Conservation (phyloP, 1,140 invertebrate genomes). For the Sarcophaga bullata region DNA sequence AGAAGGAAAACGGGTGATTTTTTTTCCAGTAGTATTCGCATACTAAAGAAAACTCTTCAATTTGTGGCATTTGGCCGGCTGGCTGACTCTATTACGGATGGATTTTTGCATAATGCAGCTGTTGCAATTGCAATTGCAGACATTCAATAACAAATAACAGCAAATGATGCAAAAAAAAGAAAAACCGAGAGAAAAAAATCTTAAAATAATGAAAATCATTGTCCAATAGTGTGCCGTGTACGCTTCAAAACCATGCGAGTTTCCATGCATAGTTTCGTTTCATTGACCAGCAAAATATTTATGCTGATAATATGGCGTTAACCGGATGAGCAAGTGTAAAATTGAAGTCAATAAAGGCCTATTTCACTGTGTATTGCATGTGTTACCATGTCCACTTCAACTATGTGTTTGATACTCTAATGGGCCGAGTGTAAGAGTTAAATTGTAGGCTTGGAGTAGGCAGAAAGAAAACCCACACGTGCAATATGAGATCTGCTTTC, state of each 20-base stretch:
- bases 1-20: not conserved
- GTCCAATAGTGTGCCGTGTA: too few relatives aligned
- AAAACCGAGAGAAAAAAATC: too few relatives aligned
- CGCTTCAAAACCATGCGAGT: too few relatives aligned
- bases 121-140: conserved; percentile 24
- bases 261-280: too few relatives aligned
- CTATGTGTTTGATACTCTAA: not conserved
- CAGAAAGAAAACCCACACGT: conserved; percentile 30
- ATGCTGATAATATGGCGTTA: conserved; percentile 34
- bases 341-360: not conserved
- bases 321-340: conserved; percentile 39
- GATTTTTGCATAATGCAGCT: conserved; percentile 35
- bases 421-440: not conserved
- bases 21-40: not conserved
- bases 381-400: not conserved
- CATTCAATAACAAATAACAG: conserved; percentile 11
- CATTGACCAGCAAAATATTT: not conserved
- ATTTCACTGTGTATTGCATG: not conserved
- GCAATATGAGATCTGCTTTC: not conserved
- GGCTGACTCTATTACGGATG: not conserved
- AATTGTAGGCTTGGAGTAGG: conserved; percentile 6
- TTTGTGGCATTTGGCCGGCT: not conserved
- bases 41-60: not conserved
- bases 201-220: too few relatives aligned
- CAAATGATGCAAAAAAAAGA: not conserved